Conservation (phyloP, 64 coral and sea anemone species). For the Anthopleura sola region DNA sequence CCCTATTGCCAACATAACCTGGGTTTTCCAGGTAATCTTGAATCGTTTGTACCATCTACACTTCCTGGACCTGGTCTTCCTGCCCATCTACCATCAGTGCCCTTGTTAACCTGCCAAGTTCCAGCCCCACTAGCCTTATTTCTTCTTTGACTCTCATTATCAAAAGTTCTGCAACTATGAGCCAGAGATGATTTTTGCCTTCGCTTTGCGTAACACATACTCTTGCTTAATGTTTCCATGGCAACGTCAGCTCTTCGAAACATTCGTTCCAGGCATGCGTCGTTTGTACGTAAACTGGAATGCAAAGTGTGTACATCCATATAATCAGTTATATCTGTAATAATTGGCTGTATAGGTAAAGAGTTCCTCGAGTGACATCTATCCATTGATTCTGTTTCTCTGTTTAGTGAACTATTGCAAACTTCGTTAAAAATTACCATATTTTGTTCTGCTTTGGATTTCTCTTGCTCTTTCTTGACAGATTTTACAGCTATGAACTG, state of each 20-base stretch:
- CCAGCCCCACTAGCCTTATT: not conserved
- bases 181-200: not conserved
- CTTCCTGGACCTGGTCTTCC: not conserved
- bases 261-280: slow-evolving; percentile 2
- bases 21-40: not conserved
- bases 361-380: not conserved
- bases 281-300: not conserved
- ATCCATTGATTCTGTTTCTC: not conserved
- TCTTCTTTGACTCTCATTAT: not conserved
- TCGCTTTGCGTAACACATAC: not conserved
- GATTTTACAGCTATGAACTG: not conserved
- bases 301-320: not conserved
- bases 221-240: not conserved
- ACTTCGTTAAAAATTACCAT: not conserved
- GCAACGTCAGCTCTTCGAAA: not conserved
- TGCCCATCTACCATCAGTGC: not conserved
- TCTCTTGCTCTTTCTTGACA: not conserved
- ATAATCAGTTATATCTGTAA: not conserved
- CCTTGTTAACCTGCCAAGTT: not conserved
- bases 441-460: not conserved
- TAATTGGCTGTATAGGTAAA: not conserved
- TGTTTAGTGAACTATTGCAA: not conserved
- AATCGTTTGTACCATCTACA: not conserved
- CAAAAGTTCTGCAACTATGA: not conserved
- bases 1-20: not conserved